Evolutionary conservation across 2,888 invertebrate species (phyloP).

Genomic region (Caenorhabditis afra): DNA sequence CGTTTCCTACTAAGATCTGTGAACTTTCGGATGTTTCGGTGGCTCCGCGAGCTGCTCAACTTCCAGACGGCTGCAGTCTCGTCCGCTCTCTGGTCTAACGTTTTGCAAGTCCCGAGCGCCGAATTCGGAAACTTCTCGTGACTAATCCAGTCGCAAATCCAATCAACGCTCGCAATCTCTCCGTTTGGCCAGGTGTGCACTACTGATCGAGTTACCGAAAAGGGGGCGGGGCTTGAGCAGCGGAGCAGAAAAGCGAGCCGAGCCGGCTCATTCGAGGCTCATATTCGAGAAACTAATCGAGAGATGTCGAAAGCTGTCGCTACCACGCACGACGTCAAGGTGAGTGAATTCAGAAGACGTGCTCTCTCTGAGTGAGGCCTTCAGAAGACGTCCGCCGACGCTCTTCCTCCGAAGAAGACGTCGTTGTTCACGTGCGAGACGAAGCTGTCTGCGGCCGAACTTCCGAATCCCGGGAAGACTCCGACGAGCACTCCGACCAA

Average conservation of each 20-base stretch:
- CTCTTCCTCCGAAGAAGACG: conserved; percentile 13
- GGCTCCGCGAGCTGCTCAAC: too few relatives aligned
- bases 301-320: conserved; percentile 20
- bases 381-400: conserved; percentile 17
- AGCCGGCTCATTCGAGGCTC: background rate
- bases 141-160: conserved; percentile 21
- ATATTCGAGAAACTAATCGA: background rate
- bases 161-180: conserved; percentile 14
- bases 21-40: too few relatives aligned
- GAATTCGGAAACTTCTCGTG: conserved; percentile 32
- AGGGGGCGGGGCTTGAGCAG: conserved; percentile 10
- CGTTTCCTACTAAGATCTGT: too few relatives aligned
- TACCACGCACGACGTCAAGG: conserved; percentile 18
- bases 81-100: background rate
- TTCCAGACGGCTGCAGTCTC: too few relatives aligned
- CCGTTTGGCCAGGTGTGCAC: conserved; percentile 29
- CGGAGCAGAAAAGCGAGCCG: conserved; percentile 7
- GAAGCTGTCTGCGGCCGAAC: conserved; percentile 13
- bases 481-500: conserved; percentile 10
- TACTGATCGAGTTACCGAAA: conserved; percentile 21
- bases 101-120: background rate
- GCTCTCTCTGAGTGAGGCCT: background rate
- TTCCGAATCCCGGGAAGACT: conserved; percentile 2
- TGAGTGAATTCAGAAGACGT: conserved; percentile 20
- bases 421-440: conserved; percentile 13